Evolutionary conservation across 2,888 invertebrate genomes (phyloP).

Genomic region (Bellardia pandia): DNA sequence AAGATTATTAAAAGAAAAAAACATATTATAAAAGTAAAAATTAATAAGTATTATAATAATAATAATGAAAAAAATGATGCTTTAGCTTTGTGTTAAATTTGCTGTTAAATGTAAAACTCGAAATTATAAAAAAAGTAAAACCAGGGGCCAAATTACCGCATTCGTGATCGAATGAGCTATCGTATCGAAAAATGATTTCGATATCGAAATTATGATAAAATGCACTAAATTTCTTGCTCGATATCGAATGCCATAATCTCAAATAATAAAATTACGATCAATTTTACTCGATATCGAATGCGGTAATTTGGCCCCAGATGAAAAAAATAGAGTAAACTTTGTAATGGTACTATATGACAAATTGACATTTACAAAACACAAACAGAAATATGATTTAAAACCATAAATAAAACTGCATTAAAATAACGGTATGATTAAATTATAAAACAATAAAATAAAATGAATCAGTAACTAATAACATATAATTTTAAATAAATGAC

Average conservation of each 20-base stretch:
- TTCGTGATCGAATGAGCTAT: too few relatives aligned
- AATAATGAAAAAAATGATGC: constrained; percentile 79
- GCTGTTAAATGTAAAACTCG: constrained; percentile 84
- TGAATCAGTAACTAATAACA: constrained; percentile 65
- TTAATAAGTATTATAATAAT: constrained; percentile 55
- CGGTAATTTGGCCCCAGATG: too few relatives aligned
- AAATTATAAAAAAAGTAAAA: constrained; percentile 58
- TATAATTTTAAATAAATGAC: constrained; percentile 71
- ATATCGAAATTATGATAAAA: too few relatives aligned
- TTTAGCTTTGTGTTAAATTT: constrained; percentile 84
- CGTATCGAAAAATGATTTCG: too few relatives aligned
- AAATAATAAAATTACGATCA: too few relatives aligned
- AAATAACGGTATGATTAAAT: constrained; percentile 58
- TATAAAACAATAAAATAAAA: constrained; percentile 27
- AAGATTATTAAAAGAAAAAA: constrained; percentile 68
- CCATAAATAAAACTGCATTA: constrained; percentile 61
- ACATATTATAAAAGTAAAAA: constrained; percentile 72
- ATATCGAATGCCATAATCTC: too few relatives aligned
- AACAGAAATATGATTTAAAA: constrained; percentile 47
- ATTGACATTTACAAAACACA: constrained; percentile 70
- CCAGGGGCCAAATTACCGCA: too few relatives aligned
- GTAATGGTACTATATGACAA: constrained; percentile 69
- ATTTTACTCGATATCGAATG: too few relatives aligned
- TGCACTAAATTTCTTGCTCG: too few relatives aligned
- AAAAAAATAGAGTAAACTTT: constrained; percentile 59